Evolutionary conservation across 2,797 vertebrate genomes (phyloP), one percentile per base, ranked within the genome.

Genomic region (Micrastur ruficollis): DNA sequence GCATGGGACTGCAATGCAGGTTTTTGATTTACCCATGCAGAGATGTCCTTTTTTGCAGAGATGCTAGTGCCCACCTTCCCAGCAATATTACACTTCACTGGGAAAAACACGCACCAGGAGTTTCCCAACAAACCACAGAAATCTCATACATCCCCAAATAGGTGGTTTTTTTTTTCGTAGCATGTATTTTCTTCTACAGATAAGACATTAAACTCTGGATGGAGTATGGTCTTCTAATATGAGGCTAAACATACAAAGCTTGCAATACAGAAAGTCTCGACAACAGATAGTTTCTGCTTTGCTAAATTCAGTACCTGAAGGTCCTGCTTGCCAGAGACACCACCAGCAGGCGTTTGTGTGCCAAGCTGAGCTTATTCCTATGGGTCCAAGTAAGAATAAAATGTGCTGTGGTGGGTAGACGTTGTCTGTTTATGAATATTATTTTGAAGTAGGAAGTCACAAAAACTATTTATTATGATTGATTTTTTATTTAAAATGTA

Each of bases 121-220:
- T 70, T 70, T 42, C 52, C 38, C 19, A 10, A 55, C 19, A 88
- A 83, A 49, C 14, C 56, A 66, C 29, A 88, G 38, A 70, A 62
- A 47, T 7, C 47, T 81, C 61, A 71, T 38, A 59, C 83, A 71
- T 29, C 14, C 22, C n/a, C 32, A 63, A 20, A 58, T n/a, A n/a
- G 2, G 1, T 3, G 2, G 1, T 3, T 1, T 11, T 62, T 81
- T 72, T 82, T 34, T 3, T 3, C 42, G 36, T 49, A 27, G 11
- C 14, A 12, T 4, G 2, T 52, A 9, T 59, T 74, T 88, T 83
- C 47, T 81, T 81, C 80, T 86, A 40, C 8, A 65, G 38, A 12
- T 29, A 63, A 67, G 18, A 61, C 15, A 72, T n/a, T 40, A 63
- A 67, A 15, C 18, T 89, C n/a, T n/a, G 12, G 10, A 19, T 65